A percentile compares a stretch with the other conserved stretches of the same genome.
Evolutionary conservation across 2,113 vertebrate species (phyloP).

Genomic region (Corythornis madagascariensis): DNA sequence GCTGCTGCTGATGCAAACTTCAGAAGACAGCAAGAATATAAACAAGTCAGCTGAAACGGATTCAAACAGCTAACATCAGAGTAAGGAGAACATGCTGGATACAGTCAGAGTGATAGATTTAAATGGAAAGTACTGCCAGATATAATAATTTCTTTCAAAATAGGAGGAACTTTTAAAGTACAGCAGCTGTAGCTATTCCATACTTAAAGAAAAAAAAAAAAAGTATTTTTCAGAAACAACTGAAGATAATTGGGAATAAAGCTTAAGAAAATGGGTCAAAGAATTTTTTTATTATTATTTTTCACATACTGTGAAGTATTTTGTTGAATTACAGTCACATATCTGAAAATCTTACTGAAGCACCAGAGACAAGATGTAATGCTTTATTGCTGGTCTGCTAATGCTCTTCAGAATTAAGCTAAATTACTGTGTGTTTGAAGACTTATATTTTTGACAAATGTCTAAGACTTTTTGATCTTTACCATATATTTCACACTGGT

Average conservation of each 20-base stretch:
- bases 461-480: constrained; percentile 67
- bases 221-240: neutral
- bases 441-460: constrained; percentile 58
- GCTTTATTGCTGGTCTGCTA: constrained; percentile 56
- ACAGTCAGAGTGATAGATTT: neutral
- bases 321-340: constrained; percentile 35
- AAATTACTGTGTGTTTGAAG: constrained; percentile 60
- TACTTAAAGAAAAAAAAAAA: neutral
- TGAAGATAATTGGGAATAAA: constrained; percentile 57
- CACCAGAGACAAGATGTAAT: constrained; percentile 42
- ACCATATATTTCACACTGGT: neutral
- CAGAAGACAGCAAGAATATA: neutral
- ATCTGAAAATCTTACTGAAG: constrained; percentile 61
- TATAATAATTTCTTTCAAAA: neutral
- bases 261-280: constrained; percentile 36
- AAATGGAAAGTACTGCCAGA: neutral
- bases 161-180: constrained; percentile 3
- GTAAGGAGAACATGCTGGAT: neutral
- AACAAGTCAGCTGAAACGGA: neutral
- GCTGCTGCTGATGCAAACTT: neutral
- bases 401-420: constrained; percentile 57
- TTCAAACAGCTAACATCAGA: neutral
- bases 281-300: constrained; percentile 60
- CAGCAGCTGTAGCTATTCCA: neutral
- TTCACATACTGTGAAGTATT: constrained; percentile 1